Base-by-base conservation (phyloP, 2,113 vertebrate genomes). In the Tragelaphus imberbis region DNA sequence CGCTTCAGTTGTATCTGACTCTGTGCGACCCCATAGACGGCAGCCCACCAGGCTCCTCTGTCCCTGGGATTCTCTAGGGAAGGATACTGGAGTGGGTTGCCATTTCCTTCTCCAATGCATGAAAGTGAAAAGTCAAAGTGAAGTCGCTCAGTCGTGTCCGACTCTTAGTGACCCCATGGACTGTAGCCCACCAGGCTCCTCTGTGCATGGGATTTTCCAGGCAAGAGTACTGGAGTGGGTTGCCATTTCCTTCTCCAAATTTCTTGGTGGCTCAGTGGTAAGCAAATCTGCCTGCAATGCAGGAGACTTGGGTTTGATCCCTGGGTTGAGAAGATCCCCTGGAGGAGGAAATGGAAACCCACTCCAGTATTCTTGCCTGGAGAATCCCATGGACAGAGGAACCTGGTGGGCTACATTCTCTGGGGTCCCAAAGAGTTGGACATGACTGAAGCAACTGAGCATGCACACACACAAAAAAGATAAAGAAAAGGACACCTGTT, bases 401-500 rank as follows among this genome's bases (percentile, higher is more conserved):
- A 40, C 40, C 40, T 14, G 12, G 23, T 44, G 1, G 12, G 71
- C 23, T 77, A 27, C 40, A 77, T 23, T 44, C 71, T 44, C 36
- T 77, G 40, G 36, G 71, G 71, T 44, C 40, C 21, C 71, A 77
- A 27, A 77, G 23, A 44, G 71, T 4, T 27, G 40, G 40, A 77
- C 71, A 77, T 1, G 3, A 44, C 71, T 44, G 40, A 77, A 77
- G 40, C 71, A 44, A 44, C 40, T 44, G 71, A 77, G 71, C 71
- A 7, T 14, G 40, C 23, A 27, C 23, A 77, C 79, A 4, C 90
- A 63, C 81, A 88, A 94, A 53, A 85, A 97, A 97, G 91, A 97
- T 94, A 44, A 71, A 94, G 75, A 82, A 86, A 96, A 25, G 53
- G 82, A 92, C 96, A 95, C 97, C 97, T 98, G 92, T 27, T 49